Conservation (phyloP, 2,888 invertebrate species). For the Phalera bucephala region DNA sequence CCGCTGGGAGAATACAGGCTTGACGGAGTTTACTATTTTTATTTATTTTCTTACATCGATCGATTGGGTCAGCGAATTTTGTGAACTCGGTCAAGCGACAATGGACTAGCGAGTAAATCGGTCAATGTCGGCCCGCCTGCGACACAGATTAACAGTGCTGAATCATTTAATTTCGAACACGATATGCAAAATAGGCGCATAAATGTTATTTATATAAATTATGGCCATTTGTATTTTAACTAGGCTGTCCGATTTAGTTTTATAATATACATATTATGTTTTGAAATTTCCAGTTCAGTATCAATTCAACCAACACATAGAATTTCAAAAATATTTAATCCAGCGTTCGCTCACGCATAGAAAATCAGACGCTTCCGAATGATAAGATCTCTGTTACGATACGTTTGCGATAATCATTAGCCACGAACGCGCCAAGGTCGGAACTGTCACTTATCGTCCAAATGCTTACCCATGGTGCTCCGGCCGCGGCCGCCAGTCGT, state of each 20-base stretch:
- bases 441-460: constrained; percentile 56
- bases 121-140: constrained; percentile 42
- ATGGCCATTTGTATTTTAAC: no score
- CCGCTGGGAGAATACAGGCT: no score
- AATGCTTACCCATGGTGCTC: constrained; percentile 49
- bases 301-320: no score
- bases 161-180: constrained; percentile 26
- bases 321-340: no score
- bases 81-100: constrained; percentile 30
- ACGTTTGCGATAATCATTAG: constrained; percentile 41
- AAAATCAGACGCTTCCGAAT: constrained; percentile 11
- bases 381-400: constrained; percentile 39
- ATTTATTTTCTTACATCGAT: no score
- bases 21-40: no score
- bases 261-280: no score
- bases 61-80: no score
- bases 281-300: no score
- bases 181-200: constrained; percentile 20
- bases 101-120: constrained; percentile 34
- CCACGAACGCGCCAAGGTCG: constrained; percentile 60
- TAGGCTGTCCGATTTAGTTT: no score
- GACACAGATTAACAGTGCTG: constrained; percentile 29
- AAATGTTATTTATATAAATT: no score
- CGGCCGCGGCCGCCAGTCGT: constrained; percentile 38
- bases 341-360: no score